These are phyloP conservation scores for Pipistrellus pygmaeus DNA, from an alignment of 2,797 vertebrate species.

Conservation along the genomic window DNA sequence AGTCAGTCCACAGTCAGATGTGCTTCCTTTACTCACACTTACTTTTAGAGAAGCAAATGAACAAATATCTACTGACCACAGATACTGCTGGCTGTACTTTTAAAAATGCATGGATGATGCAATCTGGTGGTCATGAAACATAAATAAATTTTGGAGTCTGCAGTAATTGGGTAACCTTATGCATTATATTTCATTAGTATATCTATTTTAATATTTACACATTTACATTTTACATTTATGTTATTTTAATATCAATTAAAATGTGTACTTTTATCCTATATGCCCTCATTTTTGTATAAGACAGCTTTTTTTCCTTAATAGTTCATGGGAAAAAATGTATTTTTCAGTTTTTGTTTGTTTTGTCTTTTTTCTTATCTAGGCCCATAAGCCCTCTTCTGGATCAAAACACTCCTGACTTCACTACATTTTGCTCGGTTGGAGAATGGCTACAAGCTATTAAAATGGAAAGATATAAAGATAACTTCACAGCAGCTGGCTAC, in stretches of 20 bases:
- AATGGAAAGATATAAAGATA: conserved; percentile 99
- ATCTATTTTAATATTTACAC: not conserved
- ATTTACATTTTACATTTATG: not conserved
- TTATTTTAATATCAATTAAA: conserved; percentile 52
- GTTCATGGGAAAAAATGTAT: not conserved
- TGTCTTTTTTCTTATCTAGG: conserved; percentile 87
- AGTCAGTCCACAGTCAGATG: not conserved
- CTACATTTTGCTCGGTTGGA: conserved; percentile 96
- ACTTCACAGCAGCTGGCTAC: conserved; percentile 99
- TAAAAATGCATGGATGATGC: not conserved
- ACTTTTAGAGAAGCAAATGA: conserved; percentile 20
- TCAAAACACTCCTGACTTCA: conserved; percentile 98
- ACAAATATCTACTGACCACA: conserved; percentile 1
- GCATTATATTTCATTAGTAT: not conserved
- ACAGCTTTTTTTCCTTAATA: conserved; percentile 71
- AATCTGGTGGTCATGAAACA: not conserved
- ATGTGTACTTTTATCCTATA: conserved; percentile 68
- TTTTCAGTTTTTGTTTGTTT: conserved; percentile 69
- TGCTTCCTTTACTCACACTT: not conserved
- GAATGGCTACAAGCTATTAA: conserved; percentile 99
- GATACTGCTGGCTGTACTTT: not conserved
- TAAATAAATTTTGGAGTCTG: conserved; percentile 4
- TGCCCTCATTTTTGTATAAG: conserved; percentile 59
- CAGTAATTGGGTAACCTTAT: not conserved
- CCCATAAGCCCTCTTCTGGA: conserved; percentile 98